Percentiles rank a stretch among this genome's conserved stretches.
phyloP scores from a whole-genome alignment of 2,888 invertebrate species.

The Epinotia demarniana region DNA sequence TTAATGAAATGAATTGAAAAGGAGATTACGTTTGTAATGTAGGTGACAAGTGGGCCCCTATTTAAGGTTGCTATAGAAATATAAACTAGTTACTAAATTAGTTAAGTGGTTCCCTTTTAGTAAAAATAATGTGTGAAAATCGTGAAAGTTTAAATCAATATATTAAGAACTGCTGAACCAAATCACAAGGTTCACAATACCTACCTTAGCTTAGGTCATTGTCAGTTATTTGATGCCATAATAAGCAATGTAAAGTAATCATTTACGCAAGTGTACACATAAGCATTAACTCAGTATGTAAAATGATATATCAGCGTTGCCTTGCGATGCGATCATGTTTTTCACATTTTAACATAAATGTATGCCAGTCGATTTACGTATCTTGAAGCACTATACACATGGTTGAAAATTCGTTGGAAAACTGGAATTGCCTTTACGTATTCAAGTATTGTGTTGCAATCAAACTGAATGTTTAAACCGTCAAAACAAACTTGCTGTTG shows the following conservation, averaged over 20 bases:
- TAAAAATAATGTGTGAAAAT: too few species aligned
- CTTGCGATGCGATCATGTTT: slow-evolving; percentile 16
- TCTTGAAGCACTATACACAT: not conserved
- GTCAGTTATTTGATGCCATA: not conserved
- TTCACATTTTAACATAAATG: slow-evolving; percentile 2
- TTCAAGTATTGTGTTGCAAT: slow-evolving; percentile 17
- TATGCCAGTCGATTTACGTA: not conserved
- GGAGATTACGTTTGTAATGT: too few species aligned
- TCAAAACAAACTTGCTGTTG: slow-evolving; percentile 19
- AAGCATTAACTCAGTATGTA: slow-evolving; percentile 13
- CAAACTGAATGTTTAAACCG: not conserved
- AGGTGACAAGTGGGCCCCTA: too few species aligned
- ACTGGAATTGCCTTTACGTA: not conserved
- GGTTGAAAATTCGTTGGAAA: not conserved
- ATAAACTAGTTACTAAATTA: not conserved
- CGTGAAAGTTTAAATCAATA: too few species aligned
- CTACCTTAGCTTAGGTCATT: not conserved
- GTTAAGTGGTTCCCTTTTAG: too few species aligned
- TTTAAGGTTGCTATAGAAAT: too few species aligned
- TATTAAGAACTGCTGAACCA: not conserved
- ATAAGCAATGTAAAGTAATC: slow-evolving; percentile 12
- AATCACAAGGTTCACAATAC: not conserved
- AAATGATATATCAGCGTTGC: slow-evolving; percentile 19
- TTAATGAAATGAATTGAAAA: too few species aligned
- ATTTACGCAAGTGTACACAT: slow-evolving; percentile 17